Base-by-base conservation (phyloP, 2,888 invertebrate genomes). In the Bombyx huttoni region DNA sequence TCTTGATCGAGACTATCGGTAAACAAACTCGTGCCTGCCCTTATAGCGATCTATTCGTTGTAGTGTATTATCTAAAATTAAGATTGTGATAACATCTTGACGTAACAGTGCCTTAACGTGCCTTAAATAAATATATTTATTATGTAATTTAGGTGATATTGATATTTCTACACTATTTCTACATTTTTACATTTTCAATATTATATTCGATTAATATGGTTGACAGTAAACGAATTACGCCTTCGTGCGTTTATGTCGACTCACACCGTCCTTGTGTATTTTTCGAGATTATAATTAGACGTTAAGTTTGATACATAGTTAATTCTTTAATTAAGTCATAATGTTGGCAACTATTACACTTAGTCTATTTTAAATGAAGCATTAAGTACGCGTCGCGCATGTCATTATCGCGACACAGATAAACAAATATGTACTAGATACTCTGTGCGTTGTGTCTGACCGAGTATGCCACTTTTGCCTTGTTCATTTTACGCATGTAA, bases 231-330 rank as follows among this genome's bases (percentile, higher is more conserved):
- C 73, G 70, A 78, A 76, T 72, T 82, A 81, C 76, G 78, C 81
- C 75, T 70, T 64, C 72, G 71, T 70, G 72, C 78, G 77, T 77
- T 79, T 80, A n/a, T 81, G 80, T 81, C 82, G 81, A 82, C 79
- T 84, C 84, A 85, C 86, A 86, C 87, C 88, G 88, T 88, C 88
- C 88, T 86, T 84, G 83, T 81, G 81, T 81, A 86, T 84, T 84
- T 81, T 84, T 82, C 78, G 86, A 87, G 87, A 88, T 87, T 87
- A 85, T 81, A 71, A 65, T 70, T 84, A 84, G 79, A 70, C 70
- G 74, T 78, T 76, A 79, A 76, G 74, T 75, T 81, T 75, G 70
- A 40, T 40, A 40, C 40, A 74, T 77, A 80, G 71, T 78, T 70
- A 75, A 80, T 78, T 81, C 70, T 70, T 74, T 69, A 74, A 68